These are phyloP conservation scores for Scomber japonicus DNA, from an alignment of 2,113 vertebrate genomes.

Conservation along the genomic window DNA sequence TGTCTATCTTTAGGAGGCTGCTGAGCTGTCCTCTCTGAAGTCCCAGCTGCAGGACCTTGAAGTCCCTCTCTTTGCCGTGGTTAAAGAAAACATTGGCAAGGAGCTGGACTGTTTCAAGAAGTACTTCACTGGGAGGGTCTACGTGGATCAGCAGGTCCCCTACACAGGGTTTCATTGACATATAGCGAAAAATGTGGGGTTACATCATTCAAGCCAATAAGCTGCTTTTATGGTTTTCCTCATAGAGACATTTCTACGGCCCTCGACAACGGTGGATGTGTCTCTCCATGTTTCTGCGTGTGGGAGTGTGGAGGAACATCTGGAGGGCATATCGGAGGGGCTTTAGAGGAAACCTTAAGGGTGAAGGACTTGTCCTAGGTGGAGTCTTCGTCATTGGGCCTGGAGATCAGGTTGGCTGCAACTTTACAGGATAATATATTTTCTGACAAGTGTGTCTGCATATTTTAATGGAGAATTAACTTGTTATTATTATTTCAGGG, in stretches of 20 bases:
- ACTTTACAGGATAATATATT: background rate
- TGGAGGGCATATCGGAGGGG: conserved; percentile 88
- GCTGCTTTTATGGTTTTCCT: conserved; percentile 5
- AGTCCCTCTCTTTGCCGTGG: conserved; percentile 91
- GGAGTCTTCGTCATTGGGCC: conserved; percentile 85
- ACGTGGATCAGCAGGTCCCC: conserved; percentile 90
- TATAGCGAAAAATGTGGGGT: background rate
- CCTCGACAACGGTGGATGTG: conserved; percentile 88
- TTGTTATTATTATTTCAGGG: conserved; percentile 81
- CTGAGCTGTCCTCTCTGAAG: conserved; percentile 91
- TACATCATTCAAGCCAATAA: conserved; percentile 32
- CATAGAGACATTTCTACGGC: conserved; percentile 92
- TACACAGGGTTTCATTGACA: background rate
- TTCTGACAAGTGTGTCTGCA: background rate
- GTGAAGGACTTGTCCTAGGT: conserved; percentile 91
- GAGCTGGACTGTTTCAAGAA: conserved; percentile 91
- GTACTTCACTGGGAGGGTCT: conserved; percentile 93
- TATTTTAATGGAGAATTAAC: background rate
- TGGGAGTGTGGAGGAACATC: conserved; percentile 90
- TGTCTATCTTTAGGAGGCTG: conserved; percentile 86
- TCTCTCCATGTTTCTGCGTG: conserved; percentile 85
- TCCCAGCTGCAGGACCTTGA: conserved; percentile 89
- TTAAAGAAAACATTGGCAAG: conserved; percentile 90
- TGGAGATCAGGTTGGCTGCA: conserved; percentile 60
- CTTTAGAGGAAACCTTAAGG: conserved; percentile 89